Evolutionary conservation across 2,888 invertebrate species (phyloP).

Genomic region (Muschampia staudingeri): DNA sequence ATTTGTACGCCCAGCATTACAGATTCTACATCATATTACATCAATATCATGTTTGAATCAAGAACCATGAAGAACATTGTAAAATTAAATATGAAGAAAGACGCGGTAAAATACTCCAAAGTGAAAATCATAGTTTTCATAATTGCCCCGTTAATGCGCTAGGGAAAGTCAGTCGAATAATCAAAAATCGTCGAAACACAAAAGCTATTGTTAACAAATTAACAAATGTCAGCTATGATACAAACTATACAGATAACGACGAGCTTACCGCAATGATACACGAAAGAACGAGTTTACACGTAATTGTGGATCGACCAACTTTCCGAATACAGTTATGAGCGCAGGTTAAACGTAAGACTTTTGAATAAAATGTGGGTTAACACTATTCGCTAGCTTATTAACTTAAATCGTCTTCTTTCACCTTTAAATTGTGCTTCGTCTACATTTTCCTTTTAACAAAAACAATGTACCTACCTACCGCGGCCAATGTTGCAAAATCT

Average conservation of each 20-base stretch:
- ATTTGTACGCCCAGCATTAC: too few species aligned
- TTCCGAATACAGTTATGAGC: slow-evolving; percentile 30
- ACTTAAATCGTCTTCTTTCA: slow-evolving; percentile 7
- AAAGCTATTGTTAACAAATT: slow-evolving; percentile 28
- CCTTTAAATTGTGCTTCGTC: background rate
- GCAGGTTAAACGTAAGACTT: slow-evolving; percentile 5
- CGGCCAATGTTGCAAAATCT: too few species aligned
- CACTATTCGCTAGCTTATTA: slow-evolving; percentile 42
- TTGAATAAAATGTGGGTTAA: slow-evolving; percentile 39
- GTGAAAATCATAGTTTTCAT: background rate
- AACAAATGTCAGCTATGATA: background rate
- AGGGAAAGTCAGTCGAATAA: background rate
- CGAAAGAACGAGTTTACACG: slow-evolving; percentile 34
- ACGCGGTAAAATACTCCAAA: background rate
- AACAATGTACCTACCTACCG: too few species aligned
- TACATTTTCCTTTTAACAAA: too few species aligned
- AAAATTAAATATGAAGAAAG: background rate
- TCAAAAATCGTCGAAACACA: slow-evolving; percentile 27
- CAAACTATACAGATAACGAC: slow-evolving; percentile 17
- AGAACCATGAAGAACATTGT: too few species aligned
- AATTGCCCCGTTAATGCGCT: background rate
- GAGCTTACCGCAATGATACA: slow-evolving; percentile 26
- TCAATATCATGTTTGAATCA: too few species aligned
- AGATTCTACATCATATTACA: too few species aligned
- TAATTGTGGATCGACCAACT: slow-evolving; percentile 34